Evolutionary conservation across 2,797 vertebrate genomes (phyloP).

Genomic region (Rousettus madagascariensis): DNA sequence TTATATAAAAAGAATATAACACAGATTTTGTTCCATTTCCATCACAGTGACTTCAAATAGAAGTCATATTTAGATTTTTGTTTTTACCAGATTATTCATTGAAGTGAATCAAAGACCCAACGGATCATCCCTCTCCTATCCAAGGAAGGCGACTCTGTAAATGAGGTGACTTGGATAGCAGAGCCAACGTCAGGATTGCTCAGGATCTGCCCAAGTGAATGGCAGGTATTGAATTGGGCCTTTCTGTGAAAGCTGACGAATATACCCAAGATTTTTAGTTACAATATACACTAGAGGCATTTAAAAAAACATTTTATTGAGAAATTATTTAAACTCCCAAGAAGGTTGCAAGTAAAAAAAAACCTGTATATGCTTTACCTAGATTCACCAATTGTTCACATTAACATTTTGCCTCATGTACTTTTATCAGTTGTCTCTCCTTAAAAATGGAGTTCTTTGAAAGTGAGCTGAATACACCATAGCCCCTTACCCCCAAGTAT

Average conservation of each 20-base stretch:
- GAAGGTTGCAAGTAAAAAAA: background rate
- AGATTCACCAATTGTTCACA: background rate
- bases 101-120: slow-evolving; percentile 49
- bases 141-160: slow-evolving; percentile 38
- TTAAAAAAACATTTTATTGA: background rate
- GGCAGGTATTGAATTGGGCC: background rate
- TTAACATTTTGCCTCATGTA: background rate
- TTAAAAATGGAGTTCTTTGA: slow-evolving; percentile 1
- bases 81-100: slow-evolving; percentile 76
- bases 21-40: slow-evolving; percentile 13
- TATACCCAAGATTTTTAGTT: background rate
- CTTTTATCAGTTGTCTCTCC: background rate
- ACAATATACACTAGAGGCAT: background rate
- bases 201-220: background rate
- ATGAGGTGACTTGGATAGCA: background rate
- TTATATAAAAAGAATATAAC: slow-evolving; percentile 63
- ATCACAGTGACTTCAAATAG: slow-evolving; percentile 69
- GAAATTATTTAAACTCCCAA: slow-evolving; percentile 43
- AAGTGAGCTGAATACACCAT: background rate
- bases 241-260: slow-evolving; percentile 22
- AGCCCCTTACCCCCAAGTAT: background rate
- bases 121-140: slow-evolving; percentile 49
- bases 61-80: slow-evolving; percentile 78
- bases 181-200: background rate
- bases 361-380: background rate